These are phyloP conservation scores for Oxyteleia sp. DNA, from an alignment of 2,888 invertebrate species.

Conservation along the genomic window DNA sequence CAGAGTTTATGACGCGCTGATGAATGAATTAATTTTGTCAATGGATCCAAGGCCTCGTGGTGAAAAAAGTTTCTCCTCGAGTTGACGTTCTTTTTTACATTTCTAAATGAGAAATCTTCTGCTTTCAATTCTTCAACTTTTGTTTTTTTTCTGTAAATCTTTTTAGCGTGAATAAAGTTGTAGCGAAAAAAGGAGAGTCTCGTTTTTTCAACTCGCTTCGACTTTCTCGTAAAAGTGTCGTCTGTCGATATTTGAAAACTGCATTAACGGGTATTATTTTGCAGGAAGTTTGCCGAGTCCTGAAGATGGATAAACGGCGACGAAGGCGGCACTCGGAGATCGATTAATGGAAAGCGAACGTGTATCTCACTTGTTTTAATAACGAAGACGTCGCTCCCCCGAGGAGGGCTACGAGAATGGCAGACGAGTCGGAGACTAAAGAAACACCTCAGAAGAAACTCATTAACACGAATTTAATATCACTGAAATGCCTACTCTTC, in stretches of 20 bases:
- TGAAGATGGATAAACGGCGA: conserved; percentile 53
- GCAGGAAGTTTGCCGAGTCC: conserved; percentile 28
- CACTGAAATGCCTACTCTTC: conserved; percentile 94
- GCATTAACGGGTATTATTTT: conserved; percentile 28
- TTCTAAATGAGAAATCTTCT: too few relatives aligned
- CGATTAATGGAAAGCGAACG: conserved; percentile 45
- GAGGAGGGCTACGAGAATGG: conserved; percentile 46
- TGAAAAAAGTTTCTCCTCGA: too few relatives aligned
- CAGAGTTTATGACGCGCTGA: too few relatives aligned
- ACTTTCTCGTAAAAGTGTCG: too few relatives aligned
- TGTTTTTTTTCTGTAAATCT: too few relatives aligned
- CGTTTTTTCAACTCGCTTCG: too few relatives aligned
- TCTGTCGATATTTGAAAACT: conserved; percentile 7
- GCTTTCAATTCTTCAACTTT: too few relatives aligned
- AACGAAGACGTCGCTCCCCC: conserved; percentile 25
- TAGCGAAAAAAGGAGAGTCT: too few relatives aligned
- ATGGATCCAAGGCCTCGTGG: too few relatives aligned
- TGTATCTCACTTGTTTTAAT: conserved; percentile 13
- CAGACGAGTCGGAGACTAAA: conserved; percentile 73
- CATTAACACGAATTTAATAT: conserved; percentile 92
- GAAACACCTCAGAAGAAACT: conserved; percentile 85
- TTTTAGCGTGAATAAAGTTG: too few relatives aligned
- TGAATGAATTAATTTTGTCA: too few relatives aligned
- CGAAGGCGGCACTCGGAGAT: conserved; percentile 33
- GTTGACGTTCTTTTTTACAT: too few relatives aligned